Conservation (phyloP, 2,888 invertebrate genomes). For the Liopterus haemorrhoidalis region DNA sequence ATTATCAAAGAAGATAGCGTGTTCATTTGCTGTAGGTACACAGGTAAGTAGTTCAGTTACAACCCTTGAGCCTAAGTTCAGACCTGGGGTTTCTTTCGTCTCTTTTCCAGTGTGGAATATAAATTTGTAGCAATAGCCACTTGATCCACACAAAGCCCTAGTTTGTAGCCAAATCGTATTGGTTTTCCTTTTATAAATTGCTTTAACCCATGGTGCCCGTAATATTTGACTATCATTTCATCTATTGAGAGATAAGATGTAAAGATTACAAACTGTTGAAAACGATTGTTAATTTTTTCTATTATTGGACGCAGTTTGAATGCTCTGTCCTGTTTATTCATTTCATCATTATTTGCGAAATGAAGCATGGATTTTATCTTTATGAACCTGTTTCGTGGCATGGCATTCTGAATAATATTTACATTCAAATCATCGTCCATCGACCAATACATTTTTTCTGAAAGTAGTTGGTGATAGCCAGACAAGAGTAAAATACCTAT, state of each 20-base stretch:
- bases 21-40: slow-evolving; percentile 19
- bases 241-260: slow-evolving; percentile 1
- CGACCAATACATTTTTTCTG: slow-evolving; percentile 12
- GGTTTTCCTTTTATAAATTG: no score
- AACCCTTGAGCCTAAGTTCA: slow-evolving; percentile 27
- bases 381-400: slow-evolving; percentile 7
- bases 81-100: slow-evolving; percentile 1
- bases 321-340: slow-evolving; percentile 13
- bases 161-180: not conserved
- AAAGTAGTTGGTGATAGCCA: slow-evolving; percentile 11
- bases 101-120: slow-evolving; percentile 1
- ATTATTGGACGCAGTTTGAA: slow-evolving; percentile 13
- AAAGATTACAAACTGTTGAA: slow-evolving; percentile 11
- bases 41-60: slow-evolving; percentile 24
- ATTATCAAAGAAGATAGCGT: slow-evolving; percentile 25
- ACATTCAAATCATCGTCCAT: slow-evolving; percentile 8
- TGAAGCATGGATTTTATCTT: slow-evolving; percentile 13
- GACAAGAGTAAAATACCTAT: slow-evolving; percentile 8
- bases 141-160: slow-evolving; percentile 2
- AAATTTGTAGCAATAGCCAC: slow-evolving; percentile 2
- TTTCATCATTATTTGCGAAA: slow-evolving; percentile 10
- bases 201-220: not conserved
- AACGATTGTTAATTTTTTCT: slow-evolving; percentile 1
- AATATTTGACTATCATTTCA: slow-evolving; percentile 10
- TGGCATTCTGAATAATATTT: slow-evolving; percentile 4